These are phyloP conservation scores for Callaeas wilsoni DNA, from an alignment of 2,113 vertebrate genomes.

Conservation along the genomic window DNA sequence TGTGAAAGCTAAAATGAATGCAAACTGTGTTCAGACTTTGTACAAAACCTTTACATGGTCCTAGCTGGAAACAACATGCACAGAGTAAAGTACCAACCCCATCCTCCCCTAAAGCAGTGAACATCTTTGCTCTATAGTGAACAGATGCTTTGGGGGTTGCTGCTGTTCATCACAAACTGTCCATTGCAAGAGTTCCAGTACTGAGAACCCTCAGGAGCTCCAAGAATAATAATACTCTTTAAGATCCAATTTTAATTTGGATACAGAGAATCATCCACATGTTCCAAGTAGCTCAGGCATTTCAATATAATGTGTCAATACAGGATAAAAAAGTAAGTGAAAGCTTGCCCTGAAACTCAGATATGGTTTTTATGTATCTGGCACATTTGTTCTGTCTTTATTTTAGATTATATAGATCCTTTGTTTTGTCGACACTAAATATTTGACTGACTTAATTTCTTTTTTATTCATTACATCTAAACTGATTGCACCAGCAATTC, in stretches of 20 bases:
- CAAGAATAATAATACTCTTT: neutral
- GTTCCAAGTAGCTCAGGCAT: neutral
- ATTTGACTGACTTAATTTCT: neutral
- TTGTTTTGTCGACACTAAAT: neutral
- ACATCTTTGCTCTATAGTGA: neutral
- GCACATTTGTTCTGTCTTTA: neutral
- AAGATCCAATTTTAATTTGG: neutral
- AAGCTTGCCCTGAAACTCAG: neutral
- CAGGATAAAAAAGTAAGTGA: neutral
- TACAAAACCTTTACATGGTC: neutral
- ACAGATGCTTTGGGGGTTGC: neutral
- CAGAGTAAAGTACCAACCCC: neutral
- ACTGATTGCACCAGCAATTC: neutral
- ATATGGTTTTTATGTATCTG: neutral
- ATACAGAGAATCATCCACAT: neutral
- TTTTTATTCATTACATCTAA: neutral
- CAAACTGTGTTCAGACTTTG: neutral
- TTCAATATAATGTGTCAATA: neutral
- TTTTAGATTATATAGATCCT: neutral
- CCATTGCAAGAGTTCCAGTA: neutral
- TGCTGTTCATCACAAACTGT: neutral
- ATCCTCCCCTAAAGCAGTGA: neutral
- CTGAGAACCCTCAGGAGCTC: neutral
- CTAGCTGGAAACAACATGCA: neutral
- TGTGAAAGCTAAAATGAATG: neutral